Conservation (phyloP, 2,113 vertebrate species). For the Echinops telfairi region DNA sequence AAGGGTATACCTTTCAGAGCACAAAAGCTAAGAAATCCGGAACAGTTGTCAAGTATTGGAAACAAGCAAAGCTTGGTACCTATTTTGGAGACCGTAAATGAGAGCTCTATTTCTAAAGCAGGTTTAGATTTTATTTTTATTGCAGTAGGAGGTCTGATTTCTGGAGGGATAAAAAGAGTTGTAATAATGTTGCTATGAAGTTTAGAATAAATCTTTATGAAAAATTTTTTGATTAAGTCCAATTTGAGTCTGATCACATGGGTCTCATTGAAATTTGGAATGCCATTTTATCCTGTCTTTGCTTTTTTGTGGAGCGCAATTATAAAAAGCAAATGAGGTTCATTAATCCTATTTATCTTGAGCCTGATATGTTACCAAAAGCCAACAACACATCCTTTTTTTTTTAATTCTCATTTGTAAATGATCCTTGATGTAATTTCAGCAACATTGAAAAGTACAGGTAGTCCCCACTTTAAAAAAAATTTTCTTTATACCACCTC, state of each 20-base stretch:
- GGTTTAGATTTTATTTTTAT: slow-evolving; percentile 72
- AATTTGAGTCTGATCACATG: background rate
- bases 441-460: slow-evolving; percentile 20
- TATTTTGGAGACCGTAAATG: slow-evolving; percentile 63
- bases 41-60: slow-evolving; percentile 49
- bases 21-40: slow-evolving; percentile 59
- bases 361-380: slow-evolving; percentile 32
- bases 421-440: slow-evolving; percentile 53
- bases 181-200: slow-evolving; percentile 44
- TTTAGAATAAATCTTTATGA: slow-evolving; percentile 47
- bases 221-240: background rate
- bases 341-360: slow-evolving; percentile 18
- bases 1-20: slow-evolving; percentile 32
- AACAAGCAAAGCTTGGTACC: slow-evolving; percentile 16
- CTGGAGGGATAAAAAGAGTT: slow-evolving; percentile 42
- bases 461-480: too few relatives aligned
- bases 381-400: slow-evolving; percentile 37
- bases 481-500: background rate
- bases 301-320: background rate
- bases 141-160: slow-evolving; percentile 53
- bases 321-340: slow-evolving; percentile 40
- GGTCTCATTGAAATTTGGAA: slow-evolving; percentile 11
- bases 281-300: slow-evolving; percentile 16
- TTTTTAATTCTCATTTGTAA: background rate
- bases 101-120: slow-evolving; percentile 44